Evolutionary conservation across 2,888 invertebrate species (phyloP).

Genomic region (Cyclophora albipunctata): DNA sequence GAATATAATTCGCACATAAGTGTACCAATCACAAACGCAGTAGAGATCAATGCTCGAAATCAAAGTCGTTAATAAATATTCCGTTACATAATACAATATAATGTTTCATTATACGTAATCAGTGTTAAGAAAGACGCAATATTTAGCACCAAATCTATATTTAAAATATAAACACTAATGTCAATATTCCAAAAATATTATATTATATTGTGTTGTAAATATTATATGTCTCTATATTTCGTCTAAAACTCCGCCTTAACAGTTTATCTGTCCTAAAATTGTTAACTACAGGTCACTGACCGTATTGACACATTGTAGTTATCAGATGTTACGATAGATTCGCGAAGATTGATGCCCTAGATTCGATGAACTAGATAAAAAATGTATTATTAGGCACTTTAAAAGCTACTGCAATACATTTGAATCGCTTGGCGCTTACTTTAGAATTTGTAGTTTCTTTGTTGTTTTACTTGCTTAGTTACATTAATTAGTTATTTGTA

Average conservation of each 20-base stretch:
- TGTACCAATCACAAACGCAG: too few species aligned
- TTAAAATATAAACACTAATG: background rate
- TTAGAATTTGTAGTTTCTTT: too few species aligned
- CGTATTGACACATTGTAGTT: conserved; percentile 26
- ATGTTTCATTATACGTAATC: conserved; percentile 2
- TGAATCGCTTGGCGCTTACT: background rate
- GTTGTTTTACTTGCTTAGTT: too few species aligned
- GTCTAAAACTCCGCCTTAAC: background rate
- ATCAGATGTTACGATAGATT: conserved; percentile 25
- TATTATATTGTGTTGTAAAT: too few species aligned
- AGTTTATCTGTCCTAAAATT: background rate
- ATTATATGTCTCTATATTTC: too few species aligned
- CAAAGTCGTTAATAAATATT: too few species aligned
- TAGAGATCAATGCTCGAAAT: too few species aligned
- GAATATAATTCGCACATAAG: too few species aligned
- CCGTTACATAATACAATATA: background rate
- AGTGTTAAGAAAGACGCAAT: too few species aligned
- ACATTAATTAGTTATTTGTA: too few species aligned
- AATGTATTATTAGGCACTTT: conserved; percentile 7
- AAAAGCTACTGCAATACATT: conserved; percentile 4
- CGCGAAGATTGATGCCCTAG: conserved; percentile 37
- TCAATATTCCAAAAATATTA: too few species aligned
- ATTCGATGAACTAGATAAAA: conserved; percentile 28
- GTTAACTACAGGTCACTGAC: conserved; percentile 9
- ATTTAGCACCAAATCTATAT: too few species aligned